These are phyloP conservation scores for Amphiura filiformis DNA, from an alignment of 35 echinoderm and acorn worm species.

Conservation along the genomic window DNA sequence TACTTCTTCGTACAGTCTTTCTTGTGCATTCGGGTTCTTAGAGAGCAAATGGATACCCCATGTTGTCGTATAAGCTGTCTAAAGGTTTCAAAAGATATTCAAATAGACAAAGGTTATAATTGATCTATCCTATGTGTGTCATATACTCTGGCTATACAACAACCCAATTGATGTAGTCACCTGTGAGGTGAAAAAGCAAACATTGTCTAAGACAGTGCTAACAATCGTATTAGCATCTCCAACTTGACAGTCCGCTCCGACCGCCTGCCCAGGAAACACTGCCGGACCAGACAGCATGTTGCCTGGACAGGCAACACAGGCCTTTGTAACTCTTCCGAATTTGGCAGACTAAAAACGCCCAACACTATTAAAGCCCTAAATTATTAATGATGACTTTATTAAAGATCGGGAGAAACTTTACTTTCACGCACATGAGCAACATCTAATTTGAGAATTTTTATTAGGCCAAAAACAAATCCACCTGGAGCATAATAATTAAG, in stretches of 20 bases:
- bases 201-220: not conserved
- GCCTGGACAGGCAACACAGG: too few relatives aligned
- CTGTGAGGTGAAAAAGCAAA: not conserved
- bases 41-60: conserved; percentile 1
- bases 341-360: too few relatives aligned
- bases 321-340: too few relatives aligned
- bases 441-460: too few relatives aligned
- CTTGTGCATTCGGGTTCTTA: conserved; percentile 85
- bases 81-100: not conserved
- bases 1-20: conserved; percentile 77
- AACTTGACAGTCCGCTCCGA: not conserved
- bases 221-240: not conserved
- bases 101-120: not conserved
- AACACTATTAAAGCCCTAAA: too few relatives aligned
- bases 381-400: too few relatives aligned
- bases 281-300: too few relatives aligned
- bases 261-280: too few relatives aligned
- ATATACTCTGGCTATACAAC: not conserved
- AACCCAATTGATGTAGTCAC: not conserved
- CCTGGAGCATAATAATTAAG: too few relatives aligned
- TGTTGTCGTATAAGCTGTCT: not conserved
- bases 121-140: not conserved
- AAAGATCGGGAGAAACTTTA: too few relatives aligned
- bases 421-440: too few relatives aligned
- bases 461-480: too few relatives aligned